Evolutionary conservation across 2,797 vertebrate species (phyloP).

Genomic region (Decapterus maruadsi): DNA sequence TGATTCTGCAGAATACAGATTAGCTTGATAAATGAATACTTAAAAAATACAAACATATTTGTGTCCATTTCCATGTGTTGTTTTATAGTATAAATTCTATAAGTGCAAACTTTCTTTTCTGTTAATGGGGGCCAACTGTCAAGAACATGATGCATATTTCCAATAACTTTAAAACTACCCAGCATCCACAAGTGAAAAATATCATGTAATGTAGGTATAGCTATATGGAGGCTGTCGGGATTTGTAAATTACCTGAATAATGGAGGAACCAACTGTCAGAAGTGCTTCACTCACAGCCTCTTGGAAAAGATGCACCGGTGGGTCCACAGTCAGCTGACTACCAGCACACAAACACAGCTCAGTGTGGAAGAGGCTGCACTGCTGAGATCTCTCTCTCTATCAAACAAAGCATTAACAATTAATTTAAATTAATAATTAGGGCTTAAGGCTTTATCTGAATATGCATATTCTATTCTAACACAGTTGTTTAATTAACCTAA

Average conservation of each 20-base stretch:
- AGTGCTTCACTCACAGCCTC: slow-evolving; percentile 74
- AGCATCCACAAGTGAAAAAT: neutral
- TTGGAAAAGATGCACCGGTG: slow-evolving; percentile 78
- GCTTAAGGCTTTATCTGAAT: neutral
- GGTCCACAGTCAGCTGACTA: slow-evolving; percentile 76
- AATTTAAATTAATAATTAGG: neutral
- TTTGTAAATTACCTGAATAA: slow-evolving; percentile 70
- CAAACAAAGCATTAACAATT: neutral
- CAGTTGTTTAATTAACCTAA: neutral
- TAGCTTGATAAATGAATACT: neutral
- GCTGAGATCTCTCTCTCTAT: slow-evolving; percentile 65
- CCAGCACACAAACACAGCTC: slow-evolving; percentile 76
- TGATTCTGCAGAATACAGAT: neutral
- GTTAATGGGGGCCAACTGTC: neutral
- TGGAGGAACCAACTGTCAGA: slow-evolving; percentile 56
- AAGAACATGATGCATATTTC: neutral
- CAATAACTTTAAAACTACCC: neutral
- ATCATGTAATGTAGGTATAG: no score
- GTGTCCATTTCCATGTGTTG: neutral
- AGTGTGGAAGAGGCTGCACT: slow-evolving; percentile 71
- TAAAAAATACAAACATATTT: neutral
- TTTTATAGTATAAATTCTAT: neutral
- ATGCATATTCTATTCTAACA: neutral
- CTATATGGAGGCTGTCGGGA: neutral
- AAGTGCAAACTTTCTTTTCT: neutral